These are phyloP conservation scores for Mya arenaria DNA, from an alignment of 1,140 invertebrate genomes.

Conservation along the genomic window DNA sequence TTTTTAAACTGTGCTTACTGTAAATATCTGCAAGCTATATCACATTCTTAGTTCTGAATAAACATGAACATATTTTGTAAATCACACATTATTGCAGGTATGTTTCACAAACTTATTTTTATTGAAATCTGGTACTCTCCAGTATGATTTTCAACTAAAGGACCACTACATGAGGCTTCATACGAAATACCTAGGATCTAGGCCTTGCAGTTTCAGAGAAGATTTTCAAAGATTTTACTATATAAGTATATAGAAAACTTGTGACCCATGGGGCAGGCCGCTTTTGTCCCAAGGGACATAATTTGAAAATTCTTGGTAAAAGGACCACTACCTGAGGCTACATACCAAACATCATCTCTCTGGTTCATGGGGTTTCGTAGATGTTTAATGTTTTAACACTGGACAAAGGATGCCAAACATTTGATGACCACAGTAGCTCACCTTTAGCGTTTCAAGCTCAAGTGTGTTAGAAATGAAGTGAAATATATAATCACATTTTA, in stretches of 20 bases:
- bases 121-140: too few species aligned
- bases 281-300: neutral
- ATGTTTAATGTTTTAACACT: neutral
- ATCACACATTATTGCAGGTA: too few species aligned
- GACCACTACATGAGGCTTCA: too few species aligned
- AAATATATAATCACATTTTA: too few species aligned
- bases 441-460: neutral
- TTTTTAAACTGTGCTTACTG: too few species aligned
- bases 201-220: too few species aligned
- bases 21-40: too few species aligned
- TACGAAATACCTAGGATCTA: too few species aligned
- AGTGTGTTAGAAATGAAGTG: neutral
- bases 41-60: too few species aligned
- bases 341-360: neutral
- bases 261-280: neutral
- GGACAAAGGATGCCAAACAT: neutral
- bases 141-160: too few species aligned
- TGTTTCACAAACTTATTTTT: too few species aligned
- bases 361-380: neutral
- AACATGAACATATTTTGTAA: too few species aligned
- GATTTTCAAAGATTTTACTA: neutral
- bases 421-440: neutral
- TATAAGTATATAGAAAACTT: neutral
- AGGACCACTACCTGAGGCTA: neutral
- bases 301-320: conserved; percentile 5